Evolutionary conservation across 2,888 invertebrate species (phyloP).

Genomic region (Cephus nigrinus): DNA sequence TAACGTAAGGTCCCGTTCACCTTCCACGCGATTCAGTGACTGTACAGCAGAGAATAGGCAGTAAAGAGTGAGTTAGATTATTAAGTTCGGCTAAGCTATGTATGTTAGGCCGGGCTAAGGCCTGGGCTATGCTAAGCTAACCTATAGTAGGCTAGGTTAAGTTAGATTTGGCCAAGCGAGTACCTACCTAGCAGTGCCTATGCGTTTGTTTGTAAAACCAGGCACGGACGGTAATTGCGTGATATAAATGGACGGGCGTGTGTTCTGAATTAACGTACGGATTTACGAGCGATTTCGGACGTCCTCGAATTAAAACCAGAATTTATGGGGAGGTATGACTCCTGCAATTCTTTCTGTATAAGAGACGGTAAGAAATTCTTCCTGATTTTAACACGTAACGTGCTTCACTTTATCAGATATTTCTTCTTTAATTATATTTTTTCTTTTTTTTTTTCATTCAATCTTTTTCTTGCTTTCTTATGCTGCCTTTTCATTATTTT

Average conservation of each 20-base stretch:
- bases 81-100: background rate
- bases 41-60: background rate
- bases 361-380: background rate
- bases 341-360: background rate
- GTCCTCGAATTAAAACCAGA: background rate
- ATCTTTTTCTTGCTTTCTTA: background rate
- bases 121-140: background rate
- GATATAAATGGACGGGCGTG: background rate
- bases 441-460: background rate
- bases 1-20: background rate
- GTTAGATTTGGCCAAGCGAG: background rate
- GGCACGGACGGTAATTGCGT: background rate
- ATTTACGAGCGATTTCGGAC: background rate
- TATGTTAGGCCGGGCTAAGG: background rate
- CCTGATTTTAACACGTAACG: background rate
- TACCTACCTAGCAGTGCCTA: background rate
- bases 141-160: background rate
- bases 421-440: background rate
- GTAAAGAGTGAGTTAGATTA: background rate
- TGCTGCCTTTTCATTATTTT: background rate
- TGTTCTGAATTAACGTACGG: background rate
- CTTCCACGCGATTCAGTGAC: background rate
- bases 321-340: background rate
- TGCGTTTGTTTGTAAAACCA: background rate
- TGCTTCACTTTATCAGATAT: background rate